Evolutionary conservation across 2,113 vertebrate species (phyloP), one percentile per base, ranked within the genome.

Genomic region (Triplophysa dalaica): DNA sequence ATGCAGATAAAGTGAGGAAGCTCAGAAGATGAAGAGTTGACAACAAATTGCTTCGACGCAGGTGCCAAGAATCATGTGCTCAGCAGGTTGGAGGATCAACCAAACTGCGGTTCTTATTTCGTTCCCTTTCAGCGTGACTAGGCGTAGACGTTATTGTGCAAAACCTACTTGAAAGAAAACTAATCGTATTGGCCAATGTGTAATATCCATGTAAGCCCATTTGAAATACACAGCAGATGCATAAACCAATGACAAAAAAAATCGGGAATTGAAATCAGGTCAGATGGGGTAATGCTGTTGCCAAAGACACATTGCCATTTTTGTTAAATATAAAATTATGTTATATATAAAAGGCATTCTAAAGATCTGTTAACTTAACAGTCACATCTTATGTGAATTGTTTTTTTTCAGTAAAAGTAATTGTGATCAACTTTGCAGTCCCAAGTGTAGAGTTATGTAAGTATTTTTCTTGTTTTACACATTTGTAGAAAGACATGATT

Each of bases 1-100:
- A 83, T 81, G 87, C 84, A 81, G 75, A 80, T 72, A 86, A 76
- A 83, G 82, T 64, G 61, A 87, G 67, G 54, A 58, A 78, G 16
- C 24, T 56, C 38, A 65, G 58, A 75, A 22, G 66, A 70, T 58
- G 41, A 66, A 75, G 77, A 70, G 66, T 66, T 72, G 61, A 72
- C 73, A 29, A 17, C 78, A 72, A 81, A 85, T 80, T 77, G 62
- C 63, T 77, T 80, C 64, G 68, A 64, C 58, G 45, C 26, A 70
- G 73, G 73, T 80, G 83, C 83, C 77, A 77, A 65, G 69, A 77
- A 48, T 65, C 45, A 50, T 83, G 65, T 17, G 64, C 58, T 76
- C n/a, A 62, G 74, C 45, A 72, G 41, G 67, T 64, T 54, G 26
- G 22, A 29, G 21, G 43, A 67, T 82, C 38, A 14, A 73, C 52